phyloP scores from a whole-genome alignment of 1,140 invertebrate species.

The Planococcus citri region DNA sequence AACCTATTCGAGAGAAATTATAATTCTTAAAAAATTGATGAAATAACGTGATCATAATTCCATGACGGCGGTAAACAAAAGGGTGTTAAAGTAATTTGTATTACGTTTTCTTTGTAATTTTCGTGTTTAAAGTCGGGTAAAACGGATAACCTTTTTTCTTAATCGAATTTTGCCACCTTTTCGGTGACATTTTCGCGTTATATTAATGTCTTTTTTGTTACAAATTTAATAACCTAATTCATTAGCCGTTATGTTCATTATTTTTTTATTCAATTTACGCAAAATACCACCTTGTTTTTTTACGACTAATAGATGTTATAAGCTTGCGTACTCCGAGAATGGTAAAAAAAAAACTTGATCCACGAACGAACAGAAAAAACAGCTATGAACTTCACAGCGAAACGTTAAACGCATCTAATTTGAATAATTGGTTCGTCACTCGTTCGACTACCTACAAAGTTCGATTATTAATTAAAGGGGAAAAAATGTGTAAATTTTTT shows the following conservation, averaged over 20 bases:
- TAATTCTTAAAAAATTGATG: slow-evolving; percentile 14
- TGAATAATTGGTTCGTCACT: neutral
- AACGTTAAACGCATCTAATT: too few species aligned
- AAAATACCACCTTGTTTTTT: too few species aligned
- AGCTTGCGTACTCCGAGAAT: too few species aligned
- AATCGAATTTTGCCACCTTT: slow-evolving; percentile 15
- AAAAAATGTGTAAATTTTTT: neutral
- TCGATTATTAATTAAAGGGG: neutral
- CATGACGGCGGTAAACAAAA: slow-evolving; percentile 17
- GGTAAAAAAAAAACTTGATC: too few species aligned
- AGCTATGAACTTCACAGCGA: too few species aligned
- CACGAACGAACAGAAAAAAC: too few species aligned
- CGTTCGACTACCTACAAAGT: neutral
- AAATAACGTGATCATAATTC: slow-evolving; percentile 15
- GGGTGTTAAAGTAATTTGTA: slow-evolving; percentile 12
- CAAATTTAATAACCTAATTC: neutral
- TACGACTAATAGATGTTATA: too few species aligned
- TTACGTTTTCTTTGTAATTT: slow-evolving; percentile 14
- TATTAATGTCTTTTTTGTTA: neutral
- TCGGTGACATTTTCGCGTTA: slow-evolving; percentile 12
- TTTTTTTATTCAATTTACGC: neutral
- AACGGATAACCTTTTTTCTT: slow-evolving; percentile 16
- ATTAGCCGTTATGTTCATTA: neutral
- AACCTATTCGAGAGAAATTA: slow-evolving; percentile 13
- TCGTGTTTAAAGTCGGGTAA: neutral